A percentile compares a stretch with the other conserved stretches of the same genome.
phyloP scores from a whole-genome alignment of 2,113 vertebrate species.

The Rissa tridactyla region DNA sequence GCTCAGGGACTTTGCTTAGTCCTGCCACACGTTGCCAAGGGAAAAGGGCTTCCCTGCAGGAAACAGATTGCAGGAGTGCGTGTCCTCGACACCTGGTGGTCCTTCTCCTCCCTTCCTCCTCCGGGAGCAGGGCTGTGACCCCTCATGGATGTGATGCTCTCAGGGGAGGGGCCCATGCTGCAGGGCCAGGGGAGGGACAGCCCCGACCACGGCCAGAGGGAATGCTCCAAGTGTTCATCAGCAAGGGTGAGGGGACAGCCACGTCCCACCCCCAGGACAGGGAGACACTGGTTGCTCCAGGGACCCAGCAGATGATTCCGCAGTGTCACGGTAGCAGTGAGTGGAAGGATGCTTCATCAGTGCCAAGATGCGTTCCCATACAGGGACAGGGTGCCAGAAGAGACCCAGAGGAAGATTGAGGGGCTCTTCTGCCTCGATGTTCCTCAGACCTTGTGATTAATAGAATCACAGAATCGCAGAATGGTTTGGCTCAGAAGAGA shows the following conservation, averaged over 20 bases:
- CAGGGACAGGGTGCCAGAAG: background rate
- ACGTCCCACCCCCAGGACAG: background rate
- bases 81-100: background rate
- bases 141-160: rapidly evolving
- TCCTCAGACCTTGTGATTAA: background rate
- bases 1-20: background rate
- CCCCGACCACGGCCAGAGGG: rapidly evolving
- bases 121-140: background rate
- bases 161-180: rapidly evolving
- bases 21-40: background rate
- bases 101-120: background rate
- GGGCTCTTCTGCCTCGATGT: background rate
- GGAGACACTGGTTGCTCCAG: background rate
- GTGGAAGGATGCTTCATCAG: rapidly evolving
- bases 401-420: rapidly evolving
- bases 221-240: background rate
- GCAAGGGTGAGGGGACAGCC: no score
- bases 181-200: rapidly evolving
- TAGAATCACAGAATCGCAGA: background rate
- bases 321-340: background rate
- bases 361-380: rapidly evolving
- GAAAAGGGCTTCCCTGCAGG: background rate
- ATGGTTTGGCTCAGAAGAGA: background rate
- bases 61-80: background rate
- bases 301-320: rapidly evolving